These are phyloP conservation scores for Ladona fulva DNA, from an alignment of 1,140 invertebrate species.

Conservation along the genomic window DNA sequence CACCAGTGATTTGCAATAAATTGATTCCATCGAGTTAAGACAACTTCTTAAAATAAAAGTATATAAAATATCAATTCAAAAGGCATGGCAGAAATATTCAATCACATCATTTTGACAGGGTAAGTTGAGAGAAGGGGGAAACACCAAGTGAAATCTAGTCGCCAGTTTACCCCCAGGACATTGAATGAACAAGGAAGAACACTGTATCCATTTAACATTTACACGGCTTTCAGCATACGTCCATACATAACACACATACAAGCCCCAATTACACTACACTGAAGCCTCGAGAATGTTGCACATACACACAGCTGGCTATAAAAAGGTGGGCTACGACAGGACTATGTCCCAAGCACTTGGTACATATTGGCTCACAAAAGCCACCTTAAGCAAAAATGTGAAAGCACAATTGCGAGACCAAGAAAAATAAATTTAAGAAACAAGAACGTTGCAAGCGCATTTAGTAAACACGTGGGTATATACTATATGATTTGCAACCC, in stretches of 20 bases:
- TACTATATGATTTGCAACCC: not conserved
- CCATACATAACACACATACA: not conserved
- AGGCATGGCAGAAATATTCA: not conserved
- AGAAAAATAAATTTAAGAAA: not conserved
- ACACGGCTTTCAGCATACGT: not conserved
- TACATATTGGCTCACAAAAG: not conserved
- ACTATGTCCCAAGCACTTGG: not conserved
- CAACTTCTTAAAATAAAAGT: not conserved
- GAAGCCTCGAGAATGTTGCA: not conserved
- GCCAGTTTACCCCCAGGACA: not conserved
- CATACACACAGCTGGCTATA: not conserved
- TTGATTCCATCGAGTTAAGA: not conserved
- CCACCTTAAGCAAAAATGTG: not conserved
- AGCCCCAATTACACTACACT: not conserved
- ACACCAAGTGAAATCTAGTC: not conserved
- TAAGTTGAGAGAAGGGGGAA: not conserved
- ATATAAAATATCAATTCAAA: conserved; percentile 9
- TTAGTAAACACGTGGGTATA: not conserved
- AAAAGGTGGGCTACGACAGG: not conserved
- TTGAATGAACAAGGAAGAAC: conserved; percentile 3
- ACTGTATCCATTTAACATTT: not conserved
- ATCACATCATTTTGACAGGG: not conserved
- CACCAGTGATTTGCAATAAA: not conserved
- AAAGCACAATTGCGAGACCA: not conserved
- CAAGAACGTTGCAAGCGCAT: not conserved